phyloP scores from a whole-genome alignment of 2,113 vertebrate species.

The Collichthys lucidus region DNA sequence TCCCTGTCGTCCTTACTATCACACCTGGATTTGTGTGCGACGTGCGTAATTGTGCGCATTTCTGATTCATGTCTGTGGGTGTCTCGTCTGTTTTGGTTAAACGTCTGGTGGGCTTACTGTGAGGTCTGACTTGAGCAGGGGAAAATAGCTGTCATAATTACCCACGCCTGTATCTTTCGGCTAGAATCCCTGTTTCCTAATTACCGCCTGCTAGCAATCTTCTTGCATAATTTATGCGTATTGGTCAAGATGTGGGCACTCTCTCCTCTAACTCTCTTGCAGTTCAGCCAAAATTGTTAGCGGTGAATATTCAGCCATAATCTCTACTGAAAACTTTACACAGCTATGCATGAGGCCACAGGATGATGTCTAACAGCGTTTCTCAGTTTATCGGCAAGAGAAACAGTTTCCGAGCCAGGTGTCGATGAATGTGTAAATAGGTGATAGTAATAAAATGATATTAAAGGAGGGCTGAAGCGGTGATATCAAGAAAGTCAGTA shows the following conservation, averaged over 20 bases:
- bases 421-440: conserved; percentile 8
- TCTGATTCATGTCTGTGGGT: conserved; percentile 15
- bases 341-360: conserved; percentile 9
- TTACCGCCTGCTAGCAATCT: conserved; percentile 56
- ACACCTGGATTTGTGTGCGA: conserved; percentile 30
- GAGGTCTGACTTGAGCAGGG: conserved; percentile 51
- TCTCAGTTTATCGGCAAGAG: conserved; percentile 36
- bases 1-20: background rate
- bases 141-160: conserved; percentile 63
- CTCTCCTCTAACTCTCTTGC: conserved; percentile 20
- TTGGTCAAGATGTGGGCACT: conserved; percentile 51
- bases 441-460: conserved; percentile 17
- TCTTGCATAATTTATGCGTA: conserved; percentile 50
- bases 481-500: conserved; percentile 24
- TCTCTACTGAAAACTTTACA: conserved; percentile 28
- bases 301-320: conserved; percentile 52
- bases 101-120: conserved; percentile 50
- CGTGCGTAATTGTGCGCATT: background rate
- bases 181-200: conserved; percentile 52
- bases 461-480: conserved; percentile 26
- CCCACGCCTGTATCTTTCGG: conserved; percentile 28
- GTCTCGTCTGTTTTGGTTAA: conserved; percentile 25
- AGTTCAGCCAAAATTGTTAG: conserved; percentile 44
- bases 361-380: conserved; percentile 23
- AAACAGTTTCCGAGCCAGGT: conserved; percentile 27